These are phyloP conservation scores for Orthonyx spaldingii DNA, from an alignment of 2,113 vertebrate species.

Conservation along the genomic window DNA sequence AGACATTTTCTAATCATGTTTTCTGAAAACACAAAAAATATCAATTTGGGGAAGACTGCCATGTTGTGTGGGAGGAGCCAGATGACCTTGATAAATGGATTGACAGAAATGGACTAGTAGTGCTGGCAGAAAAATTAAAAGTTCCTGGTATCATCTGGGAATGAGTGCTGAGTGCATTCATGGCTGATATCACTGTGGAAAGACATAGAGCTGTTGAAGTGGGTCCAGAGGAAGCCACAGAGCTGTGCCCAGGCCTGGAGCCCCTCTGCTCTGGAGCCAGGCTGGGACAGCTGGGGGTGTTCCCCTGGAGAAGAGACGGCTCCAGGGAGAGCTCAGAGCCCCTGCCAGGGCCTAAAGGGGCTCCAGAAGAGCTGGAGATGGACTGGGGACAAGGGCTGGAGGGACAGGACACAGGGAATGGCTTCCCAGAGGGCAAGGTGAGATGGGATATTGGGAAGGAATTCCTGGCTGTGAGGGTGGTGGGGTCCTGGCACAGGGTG, in stretches of 20 bases:
- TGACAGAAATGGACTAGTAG: accelerated
- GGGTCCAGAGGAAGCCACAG: not conserved
- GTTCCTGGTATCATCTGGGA: not conserved
- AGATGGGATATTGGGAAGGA: not conserved
- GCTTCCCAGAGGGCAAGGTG: not conserved
- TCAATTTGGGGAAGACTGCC: accelerated
- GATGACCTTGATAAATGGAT: not conserved
- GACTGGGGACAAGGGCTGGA: not conserved
- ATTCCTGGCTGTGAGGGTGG: not conserved
- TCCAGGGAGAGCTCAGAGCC: not conserved
- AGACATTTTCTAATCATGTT: not conserved
- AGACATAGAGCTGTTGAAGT: too few relatives aligned
- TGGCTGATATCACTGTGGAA: not conserved
- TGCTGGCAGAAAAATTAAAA: not conserved
- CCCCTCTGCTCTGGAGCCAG: not conserved
- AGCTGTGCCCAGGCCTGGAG: not conserved
- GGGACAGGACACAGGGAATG: not conserved
- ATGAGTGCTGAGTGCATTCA: not conserved
- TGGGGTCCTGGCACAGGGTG: not conserved
- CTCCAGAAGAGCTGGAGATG: not conserved
- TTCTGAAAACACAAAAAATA: not conserved
- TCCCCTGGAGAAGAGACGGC: not conserved
- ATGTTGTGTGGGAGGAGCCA: accelerated
- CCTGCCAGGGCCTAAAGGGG: not conserved
- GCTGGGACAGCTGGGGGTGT: not conserved